Percentiles rank a stretch among this genome's conserved stretches.
Conservation (phyloP, 2,888 invertebrate species). For the Pseudococcus longispinus region DNA sequence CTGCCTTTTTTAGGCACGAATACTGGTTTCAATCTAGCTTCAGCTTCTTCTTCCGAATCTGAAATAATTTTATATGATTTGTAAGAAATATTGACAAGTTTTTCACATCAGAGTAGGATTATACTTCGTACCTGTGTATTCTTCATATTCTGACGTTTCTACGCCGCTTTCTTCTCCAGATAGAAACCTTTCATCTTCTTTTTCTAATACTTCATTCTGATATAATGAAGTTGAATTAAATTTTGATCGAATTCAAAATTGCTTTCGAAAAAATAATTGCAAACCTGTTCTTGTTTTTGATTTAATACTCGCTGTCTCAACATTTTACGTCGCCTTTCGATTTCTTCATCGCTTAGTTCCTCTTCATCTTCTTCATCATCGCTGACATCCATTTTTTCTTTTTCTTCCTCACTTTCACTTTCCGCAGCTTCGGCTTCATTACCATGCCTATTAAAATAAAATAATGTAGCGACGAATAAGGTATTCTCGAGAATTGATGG, state of each 20-base stretch:
- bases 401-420: constrained; percentile 65
- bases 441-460: not conserved
- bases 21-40: constrained; percentile 90
- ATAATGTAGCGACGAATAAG: not conserved
- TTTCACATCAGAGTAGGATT: not conserved
- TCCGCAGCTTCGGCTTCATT: constrained; percentile 75
- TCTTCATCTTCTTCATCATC: constrained; percentile 75
- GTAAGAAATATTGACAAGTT: not conserved
- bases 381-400: constrained; percentile 64
- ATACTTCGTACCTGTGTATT: constrained; percentile 69
- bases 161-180: constrained; percentile 65
- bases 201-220: constrained; percentile 65
- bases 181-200: constrained; percentile 72
- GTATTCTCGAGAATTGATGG: not conserved
- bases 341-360: constrained; percentile 83
- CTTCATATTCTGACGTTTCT: constrained; percentile 77
- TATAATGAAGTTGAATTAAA: not conserved
- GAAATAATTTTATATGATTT: not conserved
- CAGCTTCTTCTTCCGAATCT: constrained; percentile 89
- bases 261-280: not conserved
- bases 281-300: constrained; percentile 71
- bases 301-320: constrained; percentile 73
- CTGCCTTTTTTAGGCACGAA: constrained; percentile 93
- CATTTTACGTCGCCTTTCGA: constrained; percentile 79
- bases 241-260: not conserved